phyloP scores from a whole-genome alignment of 2,797 vertebrate species.

The Urocyon cinereoargenteus region DNA sequence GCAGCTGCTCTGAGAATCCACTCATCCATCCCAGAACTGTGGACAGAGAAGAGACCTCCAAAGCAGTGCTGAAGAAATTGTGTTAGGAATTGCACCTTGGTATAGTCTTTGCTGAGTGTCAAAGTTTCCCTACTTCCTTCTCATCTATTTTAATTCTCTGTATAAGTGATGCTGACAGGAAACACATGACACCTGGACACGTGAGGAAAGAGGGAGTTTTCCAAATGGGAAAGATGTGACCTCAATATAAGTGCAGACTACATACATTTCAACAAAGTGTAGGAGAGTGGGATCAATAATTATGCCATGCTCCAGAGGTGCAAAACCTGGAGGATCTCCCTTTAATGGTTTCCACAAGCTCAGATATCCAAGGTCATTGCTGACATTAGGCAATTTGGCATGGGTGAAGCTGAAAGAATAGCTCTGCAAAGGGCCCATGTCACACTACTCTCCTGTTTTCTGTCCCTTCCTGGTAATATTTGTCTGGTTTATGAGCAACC shows the following conservation, averaged over 20 bases:
- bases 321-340: not conserved
- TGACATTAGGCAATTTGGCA: not conserved
- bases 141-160: constrained; percentile 14
- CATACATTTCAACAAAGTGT: not conserved
- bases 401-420: not conserved
- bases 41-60: not conserved
- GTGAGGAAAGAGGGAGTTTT: constrained; percentile 3
- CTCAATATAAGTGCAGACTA: not conserved
- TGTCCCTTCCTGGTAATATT: not conserved
- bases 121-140: not conserved
- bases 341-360: not conserved
- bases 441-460: not conserved
- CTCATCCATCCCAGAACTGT: not conserved
- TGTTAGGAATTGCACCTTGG: not conserved
- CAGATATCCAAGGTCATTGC: not conserved
- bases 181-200: not conserved
- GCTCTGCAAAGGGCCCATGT: not conserved
- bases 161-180: constrained; percentile 38
- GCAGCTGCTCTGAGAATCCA: not conserved
- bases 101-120: not conserved
- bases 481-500: constrained; percentile 36
- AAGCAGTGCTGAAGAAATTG: not conserved
- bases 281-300: not conserved
- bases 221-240: not conserved
- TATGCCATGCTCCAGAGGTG: fast-evolving